phyloP scores from a whole-genome alignment of 1,140 invertebrate species.

The Hestina assimilis region DNA sequence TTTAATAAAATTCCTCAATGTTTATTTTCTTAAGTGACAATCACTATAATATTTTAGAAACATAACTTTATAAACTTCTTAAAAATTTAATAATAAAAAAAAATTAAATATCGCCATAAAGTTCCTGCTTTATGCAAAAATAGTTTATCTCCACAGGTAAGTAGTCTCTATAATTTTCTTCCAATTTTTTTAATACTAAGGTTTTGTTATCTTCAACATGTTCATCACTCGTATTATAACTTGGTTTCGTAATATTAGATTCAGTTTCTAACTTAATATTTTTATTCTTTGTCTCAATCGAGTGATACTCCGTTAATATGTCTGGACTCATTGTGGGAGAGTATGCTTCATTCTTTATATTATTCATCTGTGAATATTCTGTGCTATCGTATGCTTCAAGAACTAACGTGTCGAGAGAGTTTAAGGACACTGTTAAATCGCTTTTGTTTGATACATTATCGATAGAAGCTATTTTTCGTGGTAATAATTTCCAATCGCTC shows the following conservation, averaged over 20 bases:
- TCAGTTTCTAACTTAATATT: not conserved
- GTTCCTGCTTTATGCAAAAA: conserved; percentile 11
- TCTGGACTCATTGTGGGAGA: not conserved
- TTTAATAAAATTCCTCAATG: no score
- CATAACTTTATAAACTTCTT: not conserved
- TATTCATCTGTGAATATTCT: not conserved
- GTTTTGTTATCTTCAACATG: not conserved
- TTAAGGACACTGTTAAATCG: not conserved
- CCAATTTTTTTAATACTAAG: not conserved
- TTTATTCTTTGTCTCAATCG: not conserved
- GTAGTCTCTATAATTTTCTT: not conserved
- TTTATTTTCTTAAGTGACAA: no score
- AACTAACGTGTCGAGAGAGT: conserved; percentile 27
- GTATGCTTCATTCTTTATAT: not conserved
- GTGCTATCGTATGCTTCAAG: conserved; percentile 1
- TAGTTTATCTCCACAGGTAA: not conserved
- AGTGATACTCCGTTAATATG: not conserved
- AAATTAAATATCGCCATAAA: conserved; percentile 7
- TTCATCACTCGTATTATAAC: not conserved
- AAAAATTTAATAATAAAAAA: not conserved
- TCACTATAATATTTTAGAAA: no score
- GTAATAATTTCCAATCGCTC: not conserved
- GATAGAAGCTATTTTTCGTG: not conserved
- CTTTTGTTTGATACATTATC: not conserved
- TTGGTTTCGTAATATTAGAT: not conserved